Evolutionary conservation across 2,797 vertebrate species (phyloP).

Genomic region (Buphagus erythrorhynchus): DNA sequence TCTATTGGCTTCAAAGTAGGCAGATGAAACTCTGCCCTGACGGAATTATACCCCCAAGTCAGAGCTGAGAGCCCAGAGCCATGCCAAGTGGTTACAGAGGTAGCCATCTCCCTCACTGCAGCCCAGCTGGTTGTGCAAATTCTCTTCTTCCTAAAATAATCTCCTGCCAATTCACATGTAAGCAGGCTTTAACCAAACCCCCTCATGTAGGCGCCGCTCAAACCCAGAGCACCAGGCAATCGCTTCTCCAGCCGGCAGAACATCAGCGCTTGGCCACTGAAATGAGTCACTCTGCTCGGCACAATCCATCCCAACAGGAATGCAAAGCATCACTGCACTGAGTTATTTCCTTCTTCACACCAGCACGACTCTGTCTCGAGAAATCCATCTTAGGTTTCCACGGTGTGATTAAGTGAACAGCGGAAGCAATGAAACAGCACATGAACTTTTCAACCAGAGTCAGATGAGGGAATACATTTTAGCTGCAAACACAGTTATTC

Average conservation of each 20-base stretch:
- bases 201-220: neutral
- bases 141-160: neutral
- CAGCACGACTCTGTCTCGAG: neutral
- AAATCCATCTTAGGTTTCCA: neutral
- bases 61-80: neutral
- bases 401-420: neutral
- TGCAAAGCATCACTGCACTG: neutral
- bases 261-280: rapidly evolving
- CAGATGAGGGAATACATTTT: neutral
- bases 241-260: neutral
- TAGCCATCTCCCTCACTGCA: neutral
- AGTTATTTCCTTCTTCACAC: neutral
- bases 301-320: neutral
- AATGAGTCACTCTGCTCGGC: neutral
- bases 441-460: constrained; percentile 7
- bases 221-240: neutral
- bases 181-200: neutral
- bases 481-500: neutral
- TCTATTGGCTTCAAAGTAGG: rapidly evolving
- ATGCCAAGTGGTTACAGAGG: neutral
- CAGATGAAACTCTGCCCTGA: neutral
- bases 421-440: neutral
- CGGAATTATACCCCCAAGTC: neutral
- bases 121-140: neutral
- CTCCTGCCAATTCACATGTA: neutral